Percentiles rank a stretch among this genome's conserved stretches.
These are phyloP conservation scores for Aphelinus atriplicis DNA, from an alignment of 1,140 invertebrate genomes.

Conservation along the genomic window DNA sequence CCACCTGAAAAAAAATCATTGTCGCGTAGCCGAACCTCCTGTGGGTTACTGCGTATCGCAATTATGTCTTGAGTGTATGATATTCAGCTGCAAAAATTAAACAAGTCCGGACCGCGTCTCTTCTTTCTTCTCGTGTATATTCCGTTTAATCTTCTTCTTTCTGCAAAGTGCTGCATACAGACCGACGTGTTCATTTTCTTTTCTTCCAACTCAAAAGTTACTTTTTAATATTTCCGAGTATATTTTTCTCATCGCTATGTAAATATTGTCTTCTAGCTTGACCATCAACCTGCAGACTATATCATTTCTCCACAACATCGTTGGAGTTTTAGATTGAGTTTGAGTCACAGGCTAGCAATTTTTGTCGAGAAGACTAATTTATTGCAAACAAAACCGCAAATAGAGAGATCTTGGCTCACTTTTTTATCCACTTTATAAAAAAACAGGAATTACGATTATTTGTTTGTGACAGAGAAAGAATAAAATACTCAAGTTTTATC, in stretches of 20 bases:
- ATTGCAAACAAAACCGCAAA: too few relatives aligned
- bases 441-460: conserved; percentile 19
- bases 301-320: too few relatives aligned
- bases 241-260: too few relatives aligned
- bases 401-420: not conserved
- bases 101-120: not conserved
- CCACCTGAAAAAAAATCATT: too few relatives aligned
- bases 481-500: conserved; percentile 8
- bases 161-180: conserved; percentile 21
- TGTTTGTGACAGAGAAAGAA: not conserved
- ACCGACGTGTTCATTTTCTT: conserved; percentile 16
- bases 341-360: too few relatives aligned
- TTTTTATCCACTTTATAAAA: not conserved
- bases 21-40: too few relatives aligned
- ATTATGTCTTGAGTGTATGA: conserved; percentile 21
- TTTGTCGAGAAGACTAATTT: too few relatives aligned
- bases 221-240: not conserved
- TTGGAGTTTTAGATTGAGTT: too few relatives aligned
- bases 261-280: too few relatives aligned
- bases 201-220: not conserved
- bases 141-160: conserved; percentile 31
- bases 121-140: conserved; percentile 32
- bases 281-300: too few relatives aligned
- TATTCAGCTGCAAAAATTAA: not conserved
- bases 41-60: not conserved